Conservation (phyloP, 2,797 vertebrate genomes). For the Prionace glauca region DNA sequence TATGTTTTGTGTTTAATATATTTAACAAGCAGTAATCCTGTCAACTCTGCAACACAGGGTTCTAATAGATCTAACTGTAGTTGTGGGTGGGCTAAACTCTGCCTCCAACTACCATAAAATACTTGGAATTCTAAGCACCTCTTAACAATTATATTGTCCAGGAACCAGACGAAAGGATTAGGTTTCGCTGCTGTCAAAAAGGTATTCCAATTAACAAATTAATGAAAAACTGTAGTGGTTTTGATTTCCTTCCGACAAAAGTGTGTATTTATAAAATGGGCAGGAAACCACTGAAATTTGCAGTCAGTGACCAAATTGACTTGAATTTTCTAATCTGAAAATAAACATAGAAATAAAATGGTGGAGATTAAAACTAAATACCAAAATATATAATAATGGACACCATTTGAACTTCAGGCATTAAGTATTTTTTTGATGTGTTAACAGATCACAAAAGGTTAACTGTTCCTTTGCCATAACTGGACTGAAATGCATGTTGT, state of each 20-base stretch:
- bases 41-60: slow-evolving; percentile 32
- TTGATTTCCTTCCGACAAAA: slow-evolving; percentile 3
- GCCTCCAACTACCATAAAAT: slow-evolving; percentile 27
- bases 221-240: slow-evolving; percentile 9
- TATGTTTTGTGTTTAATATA: slow-evolving; percentile 32
- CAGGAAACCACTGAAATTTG: background rate
- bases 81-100: slow-evolving; percentile 32
- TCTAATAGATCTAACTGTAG: slow-evolving; percentile 25
- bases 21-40: slow-evolving; percentile 36
- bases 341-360: background rate
- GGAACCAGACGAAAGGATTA: slow-evolving; percentile 37
- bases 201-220: slow-evolving; percentile 37
- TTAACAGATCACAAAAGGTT: background rate
- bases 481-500: background rate
- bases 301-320: background rate
- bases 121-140: slow-evolving; percentile 38
- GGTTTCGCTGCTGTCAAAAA: slow-evolving; percentile 26
- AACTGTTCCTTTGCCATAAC: background rate
- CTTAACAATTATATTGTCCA: slow-evolving; percentile 37
- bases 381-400: background rate
- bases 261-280: background rate
- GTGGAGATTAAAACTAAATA: background rate
- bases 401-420: background rate
- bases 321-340: background rate
- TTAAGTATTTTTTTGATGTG: background rate